Conservation (phyloP, 2,797 vertebrate species). For the Microctenopoma lineatum region DNA sequence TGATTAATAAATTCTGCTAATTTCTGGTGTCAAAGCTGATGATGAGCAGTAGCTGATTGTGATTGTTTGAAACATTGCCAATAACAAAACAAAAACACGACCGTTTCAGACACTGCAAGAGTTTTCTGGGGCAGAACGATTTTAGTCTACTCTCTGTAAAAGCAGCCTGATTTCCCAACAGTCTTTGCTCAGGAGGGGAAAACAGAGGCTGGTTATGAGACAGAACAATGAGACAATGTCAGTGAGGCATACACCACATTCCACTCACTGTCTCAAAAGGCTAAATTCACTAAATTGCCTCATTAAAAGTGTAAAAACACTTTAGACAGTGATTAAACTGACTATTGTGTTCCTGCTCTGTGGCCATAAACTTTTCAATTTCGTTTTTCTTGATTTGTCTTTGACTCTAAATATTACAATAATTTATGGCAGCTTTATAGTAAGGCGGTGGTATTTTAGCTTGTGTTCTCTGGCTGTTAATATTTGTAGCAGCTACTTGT, state of each 20-base stretch:
- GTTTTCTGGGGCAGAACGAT: conserved; percentile 72
- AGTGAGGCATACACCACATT: conserved; percentile 72
- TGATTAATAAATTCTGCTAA: conserved; percentile 33
- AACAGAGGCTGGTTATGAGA: conserved; percentile 79
- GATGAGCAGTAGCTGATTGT: not conserved
- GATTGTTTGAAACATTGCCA: conserved; percentile 4
- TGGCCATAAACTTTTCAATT: conserved; percentile 61
- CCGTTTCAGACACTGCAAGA: conserved; percentile 41
- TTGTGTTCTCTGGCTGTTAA: conserved; percentile 49
- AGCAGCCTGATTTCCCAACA: conserved; percentile 71
- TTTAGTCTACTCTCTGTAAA: conserved; percentile 63
- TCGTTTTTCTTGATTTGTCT: conserved; percentile 59
- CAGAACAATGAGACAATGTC: conserved; percentile 82
- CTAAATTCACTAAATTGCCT: conserved; percentile 80
- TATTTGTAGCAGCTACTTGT: conserved; percentile 60
- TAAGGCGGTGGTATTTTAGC: conserved; percentile 40
- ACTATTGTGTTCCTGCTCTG: conserved; percentile 63
- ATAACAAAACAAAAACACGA: conserved; percentile 14
- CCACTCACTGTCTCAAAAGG: conserved; percentile 74
- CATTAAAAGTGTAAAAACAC: conserved; percentile 81
- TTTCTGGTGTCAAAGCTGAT: conserved; percentile 22
- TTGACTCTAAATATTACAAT: conserved; percentile 66
- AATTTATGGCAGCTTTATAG: conserved; percentile 59
- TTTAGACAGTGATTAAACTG: conserved; percentile 76
- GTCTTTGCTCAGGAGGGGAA: conserved; percentile 72